Percentiles rank a stretch among this genome's conserved stretches.
Conservation (phyloP, 2,797 vertebrate species). For the Rhinatrema bivittatum region DNA sequence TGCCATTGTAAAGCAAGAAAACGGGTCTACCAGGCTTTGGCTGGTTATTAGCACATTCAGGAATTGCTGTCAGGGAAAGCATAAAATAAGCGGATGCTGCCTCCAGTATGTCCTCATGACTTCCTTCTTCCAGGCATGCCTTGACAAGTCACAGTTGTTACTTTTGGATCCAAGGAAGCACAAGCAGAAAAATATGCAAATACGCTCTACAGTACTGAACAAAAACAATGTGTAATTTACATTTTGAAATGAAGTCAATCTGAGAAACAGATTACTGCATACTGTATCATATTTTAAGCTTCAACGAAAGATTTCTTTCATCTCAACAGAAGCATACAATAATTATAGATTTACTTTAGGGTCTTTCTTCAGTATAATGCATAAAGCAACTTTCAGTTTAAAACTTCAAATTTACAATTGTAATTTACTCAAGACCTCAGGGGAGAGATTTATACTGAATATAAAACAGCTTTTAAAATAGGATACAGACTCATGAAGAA, state of each 20-base stretch:
- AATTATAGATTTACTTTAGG: slow-evolving; percentile 17
- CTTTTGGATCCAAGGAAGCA: slow-evolving; percentile 29
- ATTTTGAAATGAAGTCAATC: slow-evolving; percentile 18
- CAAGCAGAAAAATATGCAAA: slow-evolving; percentile 43
- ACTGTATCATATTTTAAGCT: no score
- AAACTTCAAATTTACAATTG: slow-evolving; percentile 33
- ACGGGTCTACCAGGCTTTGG: slow-evolving; percentile 17
- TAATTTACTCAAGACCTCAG: slow-evolving; percentile 19
- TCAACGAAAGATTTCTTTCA: no score
- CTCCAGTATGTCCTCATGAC: slow-evolving; percentile 33
- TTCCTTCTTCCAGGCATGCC: slow-evolving; percentile 39
- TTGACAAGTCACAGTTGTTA: slow-evolving; percentile 47
- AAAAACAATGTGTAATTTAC: slow-evolving; percentile 32
- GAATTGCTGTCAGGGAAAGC: slow-evolving; percentile 38
- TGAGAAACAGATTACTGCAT: not conserved
- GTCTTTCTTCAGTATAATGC: not conserved
- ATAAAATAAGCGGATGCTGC: slow-evolving; percentile 30
- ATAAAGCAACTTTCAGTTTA: slow-evolving; percentile 7
- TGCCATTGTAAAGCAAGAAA: not conserved
- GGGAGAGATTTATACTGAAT: slow-evolving; percentile 23
- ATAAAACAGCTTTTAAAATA: slow-evolving; percentile 1
- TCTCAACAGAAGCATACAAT: slow-evolving; percentile 6
- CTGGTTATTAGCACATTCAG: slow-evolving; percentile 29
- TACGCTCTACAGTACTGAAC: slow-evolving; percentile 16
- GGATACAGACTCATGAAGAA: not conserved